Base-by-base conservation (phyloP, 2,113 vertebrate species). In the Asarcornis scutulata region DNA sequence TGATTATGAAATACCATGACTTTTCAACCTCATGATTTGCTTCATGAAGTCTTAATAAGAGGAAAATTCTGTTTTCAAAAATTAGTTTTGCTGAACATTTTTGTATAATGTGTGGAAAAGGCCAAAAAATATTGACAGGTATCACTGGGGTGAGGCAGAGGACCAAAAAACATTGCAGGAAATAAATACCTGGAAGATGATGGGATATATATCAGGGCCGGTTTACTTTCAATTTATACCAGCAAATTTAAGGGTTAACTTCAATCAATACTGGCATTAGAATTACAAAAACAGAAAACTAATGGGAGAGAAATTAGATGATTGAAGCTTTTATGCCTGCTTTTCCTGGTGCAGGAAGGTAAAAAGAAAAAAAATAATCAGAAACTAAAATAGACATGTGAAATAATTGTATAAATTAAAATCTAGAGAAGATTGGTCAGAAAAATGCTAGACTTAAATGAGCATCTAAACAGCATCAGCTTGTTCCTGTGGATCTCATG, bases 401-500 rank as follows among this genome's bases (percentile, higher is more conserved):
- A 85, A 79, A 94, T 86, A 38, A 76, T 27, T 26, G 58, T 72
- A 76, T 62, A 89, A 91, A 91, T 92, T 87, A 93, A 92, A 95
- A 94, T 75, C 27, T 46, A 85, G 83, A 71, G 26, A 95, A 80
- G 71, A 74, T 13, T 74, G 84, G 81, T 93, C 92, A 96, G 88
- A 85, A 93, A 95, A 93, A 56, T 44, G 18, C 40, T 83, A 87
- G 91, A 87, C 59, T 95, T 94, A 97, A 95, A 93, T 95, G 94
- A 96, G 91, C 92, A 95, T 96, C 94, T 91, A 95, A 96, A 92
- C 62, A 92, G 81, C 95, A 94, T 87, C 95, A 96, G 93, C 91
- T 95, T 95, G 88, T 85, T 96, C 81, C 88, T 96, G 77, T 72
- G 86, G 86, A 66, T 92, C 50, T 91, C 1, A 0, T 95, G 73